A percentile compares a stretch with the other conserved stretches of the same genome.
These are phyloP conservation scores for Lacerta bilineata DNA, from an alignment of 2,797 vertebrate genomes.

Conservation along the genomic window DNA sequence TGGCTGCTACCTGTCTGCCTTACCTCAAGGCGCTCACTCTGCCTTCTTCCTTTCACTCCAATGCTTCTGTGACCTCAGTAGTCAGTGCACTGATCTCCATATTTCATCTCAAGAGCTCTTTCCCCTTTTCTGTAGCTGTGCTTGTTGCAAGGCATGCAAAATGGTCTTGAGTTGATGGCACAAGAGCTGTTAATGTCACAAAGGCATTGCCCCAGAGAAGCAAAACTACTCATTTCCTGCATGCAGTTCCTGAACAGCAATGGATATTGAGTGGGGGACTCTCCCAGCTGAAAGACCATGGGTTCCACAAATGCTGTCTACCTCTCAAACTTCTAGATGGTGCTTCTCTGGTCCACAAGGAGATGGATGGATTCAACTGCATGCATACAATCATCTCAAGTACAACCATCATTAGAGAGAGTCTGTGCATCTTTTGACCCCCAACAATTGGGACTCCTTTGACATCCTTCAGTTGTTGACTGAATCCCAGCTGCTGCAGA, in stretches of 20 bases:
- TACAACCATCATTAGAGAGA: too few species aligned
- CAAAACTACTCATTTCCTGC: not conserved
- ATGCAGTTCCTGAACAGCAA: not conserved
- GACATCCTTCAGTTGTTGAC: not conserved
- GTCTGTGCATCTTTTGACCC: not conserved
- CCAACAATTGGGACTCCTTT: too few species aligned
- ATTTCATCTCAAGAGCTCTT: not conserved
- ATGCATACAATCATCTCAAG: too few species aligned
- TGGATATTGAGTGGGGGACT: too few species aligned
- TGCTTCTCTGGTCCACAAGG: not conserved
- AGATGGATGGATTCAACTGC: not conserved
- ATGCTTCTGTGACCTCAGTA: constrained; percentile 2
- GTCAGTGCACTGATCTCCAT: not conserved
- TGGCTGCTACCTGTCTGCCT: too few species aligned
- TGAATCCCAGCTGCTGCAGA: not conserved
- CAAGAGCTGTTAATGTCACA: not conserved
- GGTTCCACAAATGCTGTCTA: not conserved
- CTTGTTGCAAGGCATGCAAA: not conserved
- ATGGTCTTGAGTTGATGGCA: not conserved
- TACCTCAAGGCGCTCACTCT: not conserved
- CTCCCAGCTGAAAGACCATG: not conserved
- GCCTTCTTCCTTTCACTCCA: not conserved
- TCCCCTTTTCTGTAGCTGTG: not conserved
- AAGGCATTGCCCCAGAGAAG: not conserved
- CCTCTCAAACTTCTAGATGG: not conserved